Percentiles rank a stretch among this genome's conserved stretches.
phyloP scores from a whole-genome alignment of 1,140 invertebrate genomes.

The Atopsyche davidsoni region DNA sequence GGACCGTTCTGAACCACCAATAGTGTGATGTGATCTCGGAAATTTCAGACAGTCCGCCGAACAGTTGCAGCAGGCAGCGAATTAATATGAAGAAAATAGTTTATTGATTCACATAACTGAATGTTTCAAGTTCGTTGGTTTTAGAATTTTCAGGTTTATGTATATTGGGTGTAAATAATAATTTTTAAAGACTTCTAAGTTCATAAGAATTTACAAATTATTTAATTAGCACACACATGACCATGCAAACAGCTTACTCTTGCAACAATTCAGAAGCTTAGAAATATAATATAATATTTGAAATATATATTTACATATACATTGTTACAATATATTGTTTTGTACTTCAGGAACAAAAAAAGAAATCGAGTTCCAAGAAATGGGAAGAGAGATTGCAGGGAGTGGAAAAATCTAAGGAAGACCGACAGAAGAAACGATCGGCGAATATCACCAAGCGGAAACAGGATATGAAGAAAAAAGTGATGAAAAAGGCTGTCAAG shows the following conservation, averaged over 20 bases:
- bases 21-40: too few species aligned
- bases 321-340: constrained; percentile 1
- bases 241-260: too few species aligned
- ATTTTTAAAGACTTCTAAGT: too few species aligned
- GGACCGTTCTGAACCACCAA: too few species aligned
- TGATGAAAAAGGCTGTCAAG: constrained; percentile 65
- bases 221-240: neutral
- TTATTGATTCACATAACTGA: too few species aligned
- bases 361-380: constrained; percentile 60
- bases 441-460: constrained; percentile 66
- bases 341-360: constrained; percentile 53
- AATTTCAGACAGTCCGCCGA: too few species aligned
- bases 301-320: neutral
- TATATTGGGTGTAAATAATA: too few species aligned
- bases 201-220: neutral
- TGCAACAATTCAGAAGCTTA: too few species aligned
- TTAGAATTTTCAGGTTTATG: too few species aligned
- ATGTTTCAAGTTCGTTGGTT: too few species aligned
- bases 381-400: constrained; percentile 59
- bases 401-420: constrained; percentile 55
- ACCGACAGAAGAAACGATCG: constrained; percentile 60
- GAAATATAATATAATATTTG: neutral
- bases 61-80: too few species aligned
- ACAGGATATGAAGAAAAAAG: constrained; percentile 64
- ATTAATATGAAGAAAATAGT: too few species aligned